A percentile compares a stretch with the other conserved stretches of the same genome.
phyloP scores from a whole-genome alignment of 2,113 vertebrate species.

The Chauna torquata region DNA sequence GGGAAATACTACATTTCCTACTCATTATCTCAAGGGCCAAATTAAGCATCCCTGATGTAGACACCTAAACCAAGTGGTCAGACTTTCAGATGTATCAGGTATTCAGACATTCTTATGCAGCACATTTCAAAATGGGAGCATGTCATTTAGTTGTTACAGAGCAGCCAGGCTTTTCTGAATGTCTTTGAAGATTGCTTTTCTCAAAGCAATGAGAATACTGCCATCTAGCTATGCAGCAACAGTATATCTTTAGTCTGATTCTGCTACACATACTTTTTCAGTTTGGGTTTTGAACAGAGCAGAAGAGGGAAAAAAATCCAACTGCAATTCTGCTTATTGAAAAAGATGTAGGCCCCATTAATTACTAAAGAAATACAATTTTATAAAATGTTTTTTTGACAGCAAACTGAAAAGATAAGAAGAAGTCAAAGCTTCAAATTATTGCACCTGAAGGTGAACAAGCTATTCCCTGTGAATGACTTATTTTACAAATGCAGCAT shows the following conservation, averaged over 20 bases:
- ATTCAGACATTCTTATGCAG: neutral
- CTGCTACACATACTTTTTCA: neutral
- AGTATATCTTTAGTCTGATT: neutral
- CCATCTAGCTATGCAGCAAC: conserved; percentile 51
- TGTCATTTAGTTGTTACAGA: neutral
- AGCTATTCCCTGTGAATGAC: neutral
- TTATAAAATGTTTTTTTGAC: neutral
- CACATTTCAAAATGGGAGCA: neutral
- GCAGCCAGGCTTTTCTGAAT: neutral
- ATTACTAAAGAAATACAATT: neutral
- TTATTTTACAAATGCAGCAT: neutral
- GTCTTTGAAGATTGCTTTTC: neutral
- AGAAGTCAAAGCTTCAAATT: neutral
- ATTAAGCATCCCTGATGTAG: neutral
- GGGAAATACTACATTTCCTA: neutral
- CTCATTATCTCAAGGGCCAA: neutral
- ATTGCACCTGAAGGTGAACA: neutral
- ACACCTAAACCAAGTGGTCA: neutral
- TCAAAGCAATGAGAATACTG: conserved; percentile 52
- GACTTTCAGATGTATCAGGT: neutral
- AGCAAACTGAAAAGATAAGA: neutral
- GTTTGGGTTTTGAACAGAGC: neutral
- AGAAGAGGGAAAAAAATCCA: neutral
- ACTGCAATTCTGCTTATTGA: neutral
- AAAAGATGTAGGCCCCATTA: neutral